A percentile compares a stretch with the other conserved stretches of the same genome.
phyloP scores from a whole-genome alignment of 2,888 invertebrate genomes.

The Bellardia bayeri region DNA sequence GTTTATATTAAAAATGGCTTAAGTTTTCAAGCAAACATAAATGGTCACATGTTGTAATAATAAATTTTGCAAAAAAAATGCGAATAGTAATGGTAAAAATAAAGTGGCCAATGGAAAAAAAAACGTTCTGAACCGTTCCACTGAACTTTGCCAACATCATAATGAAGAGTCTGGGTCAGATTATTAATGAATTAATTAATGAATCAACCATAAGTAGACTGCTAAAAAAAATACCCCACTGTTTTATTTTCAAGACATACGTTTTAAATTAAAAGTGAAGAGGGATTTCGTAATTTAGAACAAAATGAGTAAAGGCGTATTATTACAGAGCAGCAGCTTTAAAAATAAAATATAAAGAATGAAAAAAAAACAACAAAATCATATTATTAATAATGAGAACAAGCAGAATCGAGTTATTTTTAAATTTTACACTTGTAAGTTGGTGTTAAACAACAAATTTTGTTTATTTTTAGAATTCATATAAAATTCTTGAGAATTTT shows the following conservation, averaged over 20 bases:
- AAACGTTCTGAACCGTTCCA: no score
- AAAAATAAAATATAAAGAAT: background rate
- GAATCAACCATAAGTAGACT: no score
- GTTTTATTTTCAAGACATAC: background rate
- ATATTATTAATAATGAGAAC: background rate
- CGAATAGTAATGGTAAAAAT: no score
- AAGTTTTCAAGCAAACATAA: no score
- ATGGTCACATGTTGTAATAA: no score
- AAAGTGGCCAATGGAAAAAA: no score
- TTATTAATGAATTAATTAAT: no score
- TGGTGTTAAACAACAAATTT: background rate
- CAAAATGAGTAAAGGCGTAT: background rate
- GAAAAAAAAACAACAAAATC: background rate
- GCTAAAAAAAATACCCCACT: background rate
- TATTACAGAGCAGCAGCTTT: background rate
- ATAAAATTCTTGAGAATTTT: background rate
- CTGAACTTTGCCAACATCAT: no score
- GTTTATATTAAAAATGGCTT: no score
- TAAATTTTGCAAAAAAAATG: no score
- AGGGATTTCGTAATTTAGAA: conserved; percentile 24
- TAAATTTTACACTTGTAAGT: background rate
- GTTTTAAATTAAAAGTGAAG: background rate
- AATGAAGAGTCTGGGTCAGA: no score
- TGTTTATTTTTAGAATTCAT: background rate
- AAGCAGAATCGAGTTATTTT: background rate